A percentile compares a stretch with the other conserved stretches of the same genome.
Conservation (phyloP, 2,113 vertebrate genomes). For the Tauraco erythrolophus region DNA sequence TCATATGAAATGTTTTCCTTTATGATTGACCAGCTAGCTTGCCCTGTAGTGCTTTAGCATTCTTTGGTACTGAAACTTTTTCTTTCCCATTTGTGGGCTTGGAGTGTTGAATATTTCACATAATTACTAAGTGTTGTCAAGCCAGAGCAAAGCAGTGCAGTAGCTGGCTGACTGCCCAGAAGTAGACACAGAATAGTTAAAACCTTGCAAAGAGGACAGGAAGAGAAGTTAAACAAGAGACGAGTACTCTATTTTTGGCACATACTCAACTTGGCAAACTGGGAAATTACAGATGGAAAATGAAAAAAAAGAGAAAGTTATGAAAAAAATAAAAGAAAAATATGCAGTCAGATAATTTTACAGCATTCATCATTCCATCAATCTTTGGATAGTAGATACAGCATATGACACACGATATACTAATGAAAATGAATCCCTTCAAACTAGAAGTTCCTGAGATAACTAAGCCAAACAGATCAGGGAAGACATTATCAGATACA, state of each 20-base stretch:
- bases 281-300: constrained; percentile 45
- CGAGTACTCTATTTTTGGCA: constrained; percentile 56
- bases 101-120: constrained; percentile 33
- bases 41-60: neutral
- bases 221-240: constrained; percentile 67
- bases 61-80: constrained; percentile 18
- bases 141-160: constrained; percentile 21
- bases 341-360: neutral
- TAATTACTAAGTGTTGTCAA: constrained; percentile 67
- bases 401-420: neutral
- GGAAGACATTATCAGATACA: neutral
- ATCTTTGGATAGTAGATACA: neutral
- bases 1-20: constrained; percentile 4
- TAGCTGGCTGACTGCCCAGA: constrained; percentile 56
- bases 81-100: neutral
- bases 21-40: neutral
- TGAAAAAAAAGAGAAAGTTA: neutral
- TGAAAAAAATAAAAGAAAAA: neutral
- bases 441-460: neutral
- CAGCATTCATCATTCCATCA: neutral
- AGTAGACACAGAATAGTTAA: constrained; percentile 57
- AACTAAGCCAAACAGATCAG: neutral
- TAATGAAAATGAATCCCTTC: constrained; percentile 5
- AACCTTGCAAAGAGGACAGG: constrained; percentile 64
- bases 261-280: constrained; percentile 29